Percentiles rank a stretch among this genome's conserved stretches.
These are phyloP conservation scores for Drosophila mojavensis DNA, from an alignment of 1,140 invertebrate species.

Conservation along the genomic window DNA sequence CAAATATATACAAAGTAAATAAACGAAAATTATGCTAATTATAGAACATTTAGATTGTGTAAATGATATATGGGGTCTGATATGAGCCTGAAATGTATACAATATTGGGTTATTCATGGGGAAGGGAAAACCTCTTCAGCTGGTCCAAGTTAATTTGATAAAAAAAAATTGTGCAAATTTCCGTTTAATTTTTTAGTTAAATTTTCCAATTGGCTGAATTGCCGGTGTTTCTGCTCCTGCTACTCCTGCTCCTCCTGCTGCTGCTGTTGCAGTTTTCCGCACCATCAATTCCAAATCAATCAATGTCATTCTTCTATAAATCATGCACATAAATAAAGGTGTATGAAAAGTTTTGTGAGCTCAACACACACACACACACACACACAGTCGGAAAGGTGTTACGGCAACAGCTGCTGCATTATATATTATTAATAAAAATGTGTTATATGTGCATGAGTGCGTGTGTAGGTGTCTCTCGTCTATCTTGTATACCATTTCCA, in stretches of 20 bases:
- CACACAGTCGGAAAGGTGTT: constrained; percentile 5
- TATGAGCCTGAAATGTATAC: background rate
- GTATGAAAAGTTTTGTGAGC: constrained; percentile 44
- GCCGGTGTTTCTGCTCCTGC: background rate
- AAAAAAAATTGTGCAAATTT: constrained; percentile 22
- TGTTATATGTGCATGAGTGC: constrained; percentile 15
- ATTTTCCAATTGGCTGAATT: constrained; percentile 30
- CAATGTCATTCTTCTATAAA: constrained; percentile 66
- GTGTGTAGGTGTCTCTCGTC: constrained; percentile 15
- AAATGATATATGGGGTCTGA: background rate
- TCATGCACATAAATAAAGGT: constrained; percentile 70
- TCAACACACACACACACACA: constrained; percentile 20
- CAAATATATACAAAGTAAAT: constrained; percentile 6
- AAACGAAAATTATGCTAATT: constrained; percentile 1
- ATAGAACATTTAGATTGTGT: background rate
- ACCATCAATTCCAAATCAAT: constrained; percentile 70
- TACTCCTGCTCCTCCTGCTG: background rate
- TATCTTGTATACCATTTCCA: constrained; percentile 30
- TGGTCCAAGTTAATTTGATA: background rate
- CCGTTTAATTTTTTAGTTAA: constrained; percentile 15
- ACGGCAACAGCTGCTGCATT: constrained; percentile 58
- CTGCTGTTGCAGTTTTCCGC: constrained; percentile 57
- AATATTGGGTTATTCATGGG: background rate
- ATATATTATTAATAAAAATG: constrained; percentile 67
- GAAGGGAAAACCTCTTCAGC: background rate